phyloP scores from a whole-genome alignment of 2,113 vertebrate species.

The Oreotragus oreotragus region DNA sequence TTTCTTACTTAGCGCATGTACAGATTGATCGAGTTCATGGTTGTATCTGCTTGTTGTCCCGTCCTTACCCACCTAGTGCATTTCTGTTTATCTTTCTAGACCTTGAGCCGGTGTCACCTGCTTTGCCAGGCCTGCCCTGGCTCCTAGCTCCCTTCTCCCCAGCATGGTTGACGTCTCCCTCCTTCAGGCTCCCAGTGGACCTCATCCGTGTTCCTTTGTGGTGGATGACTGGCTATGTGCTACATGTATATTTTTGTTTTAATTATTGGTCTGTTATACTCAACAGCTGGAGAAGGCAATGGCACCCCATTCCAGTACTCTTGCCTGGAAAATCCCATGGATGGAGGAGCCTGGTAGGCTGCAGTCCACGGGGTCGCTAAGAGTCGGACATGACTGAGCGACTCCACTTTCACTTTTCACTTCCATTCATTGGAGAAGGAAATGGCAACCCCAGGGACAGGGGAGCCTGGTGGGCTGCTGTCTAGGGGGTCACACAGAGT shows the following conservation, averaged over 20 bases:
- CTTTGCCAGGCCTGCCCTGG: background rate
- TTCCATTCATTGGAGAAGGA: no score
- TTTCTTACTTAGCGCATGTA: background rate
- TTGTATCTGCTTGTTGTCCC: background rate
- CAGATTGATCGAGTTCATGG: background rate
- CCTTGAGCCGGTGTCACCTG: background rate
- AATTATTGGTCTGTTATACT: slow-evolving; percentile 12
- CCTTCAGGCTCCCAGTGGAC: background rate
- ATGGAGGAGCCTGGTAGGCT: no score
- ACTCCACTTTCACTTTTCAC: no score
- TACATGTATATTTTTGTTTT: background rate
- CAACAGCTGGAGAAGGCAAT: background rate
- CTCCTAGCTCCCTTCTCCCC: background rate
- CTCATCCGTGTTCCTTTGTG: background rate
- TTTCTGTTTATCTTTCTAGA: background rate
- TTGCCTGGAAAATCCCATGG: no score
- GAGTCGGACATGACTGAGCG: no score
- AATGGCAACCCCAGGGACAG: no score
- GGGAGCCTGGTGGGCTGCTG: no score
- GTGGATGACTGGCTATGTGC: background rate
- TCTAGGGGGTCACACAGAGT: no score
- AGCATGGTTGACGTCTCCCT: background rate
- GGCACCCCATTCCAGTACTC: no score
- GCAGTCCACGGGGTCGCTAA: no score
- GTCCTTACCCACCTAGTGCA: background rate